These are phyloP conservation scores for Habroteleia sp. DNA, from an alignment of 2,888 invertebrate genomes.

Conservation along the genomic window DNA sequence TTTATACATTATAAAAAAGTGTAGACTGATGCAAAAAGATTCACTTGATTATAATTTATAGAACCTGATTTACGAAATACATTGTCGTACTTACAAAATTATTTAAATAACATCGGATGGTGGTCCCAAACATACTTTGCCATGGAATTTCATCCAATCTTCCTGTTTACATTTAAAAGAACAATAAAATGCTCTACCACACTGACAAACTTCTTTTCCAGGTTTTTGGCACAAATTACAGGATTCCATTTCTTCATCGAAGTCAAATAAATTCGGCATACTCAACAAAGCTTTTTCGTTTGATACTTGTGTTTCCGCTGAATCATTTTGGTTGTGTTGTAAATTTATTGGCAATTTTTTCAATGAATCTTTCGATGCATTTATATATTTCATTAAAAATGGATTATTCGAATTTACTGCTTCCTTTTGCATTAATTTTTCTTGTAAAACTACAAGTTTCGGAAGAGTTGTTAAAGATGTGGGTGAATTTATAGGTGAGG, in stretches of 20 bases:
- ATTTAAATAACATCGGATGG: constrained; percentile 19
- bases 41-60: too few species aligned
- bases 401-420: neutral
- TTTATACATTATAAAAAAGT: too few species aligned
- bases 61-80: neutral
- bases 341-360: neutral
- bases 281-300: too few species aligned
- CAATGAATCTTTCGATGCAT: neutral
- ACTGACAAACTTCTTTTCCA: constrained; percentile 7
- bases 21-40: too few species aligned
- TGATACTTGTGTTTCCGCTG: too few species aligned
- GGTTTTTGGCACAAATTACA: constrained; percentile 15
- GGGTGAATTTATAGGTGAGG: too few species aligned
- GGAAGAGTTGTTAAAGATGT: too few species aligned
- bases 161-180: constrained; percentile 3
- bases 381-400: neutral
- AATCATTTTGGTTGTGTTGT: neutral
- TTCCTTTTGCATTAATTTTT: neutral
- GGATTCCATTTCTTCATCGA: neutral
- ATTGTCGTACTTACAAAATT: neutral
- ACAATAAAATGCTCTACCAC: constrained; percentile 32
- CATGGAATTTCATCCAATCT: constrained; percentile 17
- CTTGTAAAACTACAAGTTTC: constrained; percentile 2
- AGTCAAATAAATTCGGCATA: constrained; percentile 1
- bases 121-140: constrained; percentile 13